Evolutionary conservation across 2,797 vertebrate genomes (phyloP), one percentile per base, ranked within the genome.

Genomic region (Alfaro cultratus): DNA sequence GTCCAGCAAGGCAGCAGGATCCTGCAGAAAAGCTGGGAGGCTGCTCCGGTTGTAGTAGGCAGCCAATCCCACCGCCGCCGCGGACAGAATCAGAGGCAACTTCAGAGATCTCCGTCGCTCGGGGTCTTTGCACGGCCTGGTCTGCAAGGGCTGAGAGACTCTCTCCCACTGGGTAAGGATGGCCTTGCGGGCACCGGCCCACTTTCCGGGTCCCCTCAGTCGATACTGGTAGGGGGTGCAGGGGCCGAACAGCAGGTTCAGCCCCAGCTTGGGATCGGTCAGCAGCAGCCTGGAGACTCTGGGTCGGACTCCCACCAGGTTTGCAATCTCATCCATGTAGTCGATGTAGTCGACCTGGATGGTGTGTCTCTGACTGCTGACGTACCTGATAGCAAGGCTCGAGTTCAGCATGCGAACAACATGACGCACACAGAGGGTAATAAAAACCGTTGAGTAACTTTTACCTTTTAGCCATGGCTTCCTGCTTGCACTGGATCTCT

Each of bases 271-370:
- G 76, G 97, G 97, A 82, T 99, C 97, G 0, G 94, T 96, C 85
- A 98, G 89, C 82, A 97, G 86, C 74, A 97, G 81, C 49, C 68
- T 34, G 0, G 85, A 53, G 39, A 97, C 0, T 36, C 71, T 95
- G 87, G 97, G 97, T 77, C 49, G 90, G 67, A 95, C 96, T 0
- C 96, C 96, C 49, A 96, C 1, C 79, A 94, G 74, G 2, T 83
- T 55, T 57, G 97, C 97, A 4, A 99, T 75, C 55, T 97, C 97
- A 0, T 99, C 97, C 97, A 98, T 97, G 92, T 97, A 97, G 0
- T 16, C 26, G 2, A 97, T 0, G 1, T 96, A 97, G 80, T 98
- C 96, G 12, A 95, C 96, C 79, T 98, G 97, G 87, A 99, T 96
- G 78, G 98, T 76, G 86, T 97, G 97, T 64, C 96, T 96, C 83